Conservation (phyloP, 2,113 vertebrate species). For the Oostethus manadensis region DNA sequence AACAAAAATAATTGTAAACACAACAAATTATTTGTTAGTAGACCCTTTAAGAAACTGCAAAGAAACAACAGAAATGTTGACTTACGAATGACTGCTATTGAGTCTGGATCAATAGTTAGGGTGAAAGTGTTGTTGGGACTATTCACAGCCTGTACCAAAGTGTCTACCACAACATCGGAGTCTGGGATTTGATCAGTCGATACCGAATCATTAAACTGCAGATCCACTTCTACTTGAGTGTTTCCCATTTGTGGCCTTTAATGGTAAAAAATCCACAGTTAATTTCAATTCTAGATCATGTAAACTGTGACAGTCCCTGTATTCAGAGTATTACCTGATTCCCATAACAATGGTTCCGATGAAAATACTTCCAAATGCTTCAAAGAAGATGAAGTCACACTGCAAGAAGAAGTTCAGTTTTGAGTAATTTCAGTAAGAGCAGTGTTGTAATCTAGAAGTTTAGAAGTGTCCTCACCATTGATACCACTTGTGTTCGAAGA, state of each 20-base stretch:
- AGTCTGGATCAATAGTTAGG: neutral
- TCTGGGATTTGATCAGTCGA: neutral
- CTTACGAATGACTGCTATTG: neutral
- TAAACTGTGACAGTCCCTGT: neutral
- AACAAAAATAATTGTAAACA: too few species aligned
- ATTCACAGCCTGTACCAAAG: neutral
- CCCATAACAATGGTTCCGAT: neutral
- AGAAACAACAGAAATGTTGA: neutral
- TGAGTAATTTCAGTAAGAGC: neutral
- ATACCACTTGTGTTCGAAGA: neutral
- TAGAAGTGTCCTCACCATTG: neutral
- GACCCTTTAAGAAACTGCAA: too few species aligned
- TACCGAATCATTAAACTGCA: neutral
- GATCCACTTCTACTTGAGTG: neutral
- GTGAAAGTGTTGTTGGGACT: conserved; percentile 2
- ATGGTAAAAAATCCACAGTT: neutral
- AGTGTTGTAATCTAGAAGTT: neutral
- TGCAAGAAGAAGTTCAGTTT: neutral
- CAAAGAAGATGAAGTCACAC: conserved; percentile 6
- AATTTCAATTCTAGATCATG: too few species aligned
- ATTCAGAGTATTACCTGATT: neutral
- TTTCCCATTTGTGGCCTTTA: neutral
- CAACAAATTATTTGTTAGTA: too few species aligned
- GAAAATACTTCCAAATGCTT: neutral
- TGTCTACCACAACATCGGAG: neutral